These are phyloP conservation scores for Parotia lawesii DNA, from an alignment of 2,113 vertebrate species.

Conservation along the genomic window DNA sequence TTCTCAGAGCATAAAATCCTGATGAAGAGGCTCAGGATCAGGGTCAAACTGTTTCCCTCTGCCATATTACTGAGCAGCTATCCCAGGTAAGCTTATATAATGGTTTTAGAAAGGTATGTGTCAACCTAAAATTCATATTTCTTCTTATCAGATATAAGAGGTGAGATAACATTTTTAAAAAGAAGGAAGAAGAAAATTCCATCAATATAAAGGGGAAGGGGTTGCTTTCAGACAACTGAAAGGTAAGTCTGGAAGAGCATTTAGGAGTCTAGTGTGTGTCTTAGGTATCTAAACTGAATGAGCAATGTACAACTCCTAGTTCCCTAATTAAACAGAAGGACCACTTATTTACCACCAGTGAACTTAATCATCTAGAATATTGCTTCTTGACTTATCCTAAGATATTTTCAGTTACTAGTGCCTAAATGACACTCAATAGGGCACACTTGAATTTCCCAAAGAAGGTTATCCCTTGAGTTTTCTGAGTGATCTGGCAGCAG, in stretches of 20 bases:
- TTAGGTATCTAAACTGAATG: not conserved
- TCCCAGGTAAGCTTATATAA: not conserved
- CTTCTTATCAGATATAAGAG: not conserved
- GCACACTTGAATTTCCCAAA: not conserved
- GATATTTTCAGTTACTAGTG: not conserved
- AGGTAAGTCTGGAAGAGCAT: not conserved
- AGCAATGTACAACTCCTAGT: not conserved
- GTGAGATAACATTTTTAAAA: not conserved
- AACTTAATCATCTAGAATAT: not conserved
- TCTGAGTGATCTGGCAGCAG: not conserved
- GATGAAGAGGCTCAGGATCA: not conserved
- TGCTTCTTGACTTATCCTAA: not conserved
- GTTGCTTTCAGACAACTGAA: not conserved
- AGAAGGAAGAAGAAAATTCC: not conserved
- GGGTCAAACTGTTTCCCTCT: not conserved
- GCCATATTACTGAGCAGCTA: not conserved
- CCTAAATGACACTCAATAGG: not conserved
- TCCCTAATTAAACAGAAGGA: not conserved
- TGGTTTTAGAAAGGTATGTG: not conserved
- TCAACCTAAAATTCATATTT: not conserved
- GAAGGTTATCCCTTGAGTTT: not conserved
- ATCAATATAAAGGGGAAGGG: fast-evolving
- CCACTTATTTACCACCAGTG: not conserved
- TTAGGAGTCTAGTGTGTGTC: not conserved
- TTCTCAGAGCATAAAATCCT: not conserved